Percentiles rank a stretch among this genome's conserved stretches.
Evolutionary conservation across 2,113 vertebrate species (phyloP).

Genomic region (Phrynosoma platyrhinos): DNA sequence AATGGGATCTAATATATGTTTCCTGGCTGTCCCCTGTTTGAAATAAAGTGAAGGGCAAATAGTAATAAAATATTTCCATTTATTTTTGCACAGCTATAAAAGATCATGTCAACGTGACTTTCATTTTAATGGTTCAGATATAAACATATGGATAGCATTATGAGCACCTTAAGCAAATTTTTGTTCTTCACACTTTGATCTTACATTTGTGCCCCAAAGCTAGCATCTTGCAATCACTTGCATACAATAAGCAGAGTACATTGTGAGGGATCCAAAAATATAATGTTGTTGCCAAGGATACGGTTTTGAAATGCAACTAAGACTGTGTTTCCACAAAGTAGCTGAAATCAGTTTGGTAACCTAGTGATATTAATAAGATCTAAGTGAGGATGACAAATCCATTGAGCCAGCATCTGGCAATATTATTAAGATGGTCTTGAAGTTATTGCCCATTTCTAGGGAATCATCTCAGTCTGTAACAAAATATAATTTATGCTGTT

Average conservation of each 20-base stretch:
- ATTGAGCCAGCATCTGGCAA: neutral
- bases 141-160: conserved; percentile 34
- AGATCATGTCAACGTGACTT: conserved; percentile 14
- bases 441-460: conserved; percentile 40
- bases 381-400: conserved; percentile 40
- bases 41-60: neutral
- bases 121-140: conserved; percentile 9
- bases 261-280: conserved; percentile 79
- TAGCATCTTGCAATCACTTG: conserved; percentile 69
- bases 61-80: neutral
- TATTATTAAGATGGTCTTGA: conserved; percentile 33
- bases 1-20: neutral
- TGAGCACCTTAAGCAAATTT: neutral
- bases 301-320: conserved; percentile 79
- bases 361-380: conserved; percentile 62
- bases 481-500: conserved; percentile 38
- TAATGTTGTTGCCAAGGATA: conserved; percentile 82
- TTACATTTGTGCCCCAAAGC: conserved; percentile 47
- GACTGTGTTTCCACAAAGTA: conserved; percentile 75
- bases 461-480: conserved; percentile 28
- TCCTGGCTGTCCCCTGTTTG: neutral
- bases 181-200: neutral
- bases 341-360: conserved; percentile 77
- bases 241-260: conserved; percentile 82
- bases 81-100: neutral